Conservation (phyloP, 2,113 vertebrate genomes). For the Athene cunicularia region DNA sequence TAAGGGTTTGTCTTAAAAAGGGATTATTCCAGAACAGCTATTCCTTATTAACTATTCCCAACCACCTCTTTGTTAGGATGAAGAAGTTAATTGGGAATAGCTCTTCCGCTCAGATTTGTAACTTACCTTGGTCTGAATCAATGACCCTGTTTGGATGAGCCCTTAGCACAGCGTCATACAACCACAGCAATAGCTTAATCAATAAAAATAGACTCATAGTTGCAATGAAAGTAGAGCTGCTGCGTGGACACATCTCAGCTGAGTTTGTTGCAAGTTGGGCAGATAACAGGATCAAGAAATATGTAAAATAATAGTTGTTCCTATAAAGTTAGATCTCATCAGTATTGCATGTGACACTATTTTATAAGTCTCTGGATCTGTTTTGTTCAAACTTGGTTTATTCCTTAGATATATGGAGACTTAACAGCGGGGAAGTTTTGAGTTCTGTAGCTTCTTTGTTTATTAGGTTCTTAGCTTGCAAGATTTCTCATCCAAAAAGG, state of each 20-base stretch:
- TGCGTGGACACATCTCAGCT: not conserved
- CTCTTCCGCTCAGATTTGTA: not conserved
- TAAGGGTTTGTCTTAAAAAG: conserved; percentile 45
- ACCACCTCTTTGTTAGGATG: not conserved
- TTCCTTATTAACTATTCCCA: conserved; percentile 9
- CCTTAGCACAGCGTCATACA: not conserved
- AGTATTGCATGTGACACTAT: not conserved
- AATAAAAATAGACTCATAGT: not conserved
- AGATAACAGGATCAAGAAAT: not conserved
- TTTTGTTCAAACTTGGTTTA: not conserved
- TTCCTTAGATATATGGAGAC: not conserved
- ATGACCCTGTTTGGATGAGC: not conserved
- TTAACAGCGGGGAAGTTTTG: not conserved
- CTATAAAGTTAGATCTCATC: not conserved
- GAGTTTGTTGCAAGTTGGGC: not conserved
- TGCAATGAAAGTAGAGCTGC: not conserved
- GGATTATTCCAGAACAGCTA: conserved; percentile 47
- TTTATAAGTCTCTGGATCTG: not conserved
- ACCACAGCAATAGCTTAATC: not conserved
- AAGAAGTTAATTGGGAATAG: not conserved
- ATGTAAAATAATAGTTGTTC: not conserved
- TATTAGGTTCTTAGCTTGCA: conserved; percentile 56
- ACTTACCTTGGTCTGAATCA: not conserved
- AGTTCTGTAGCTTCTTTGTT: conserved; percentile 46
- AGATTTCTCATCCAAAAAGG: conserved; percentile 60